Evolutionary conservation across 92 coral and sea anemone species (phyloP).

Genomic region (Bergia puertoricense): DNA sequence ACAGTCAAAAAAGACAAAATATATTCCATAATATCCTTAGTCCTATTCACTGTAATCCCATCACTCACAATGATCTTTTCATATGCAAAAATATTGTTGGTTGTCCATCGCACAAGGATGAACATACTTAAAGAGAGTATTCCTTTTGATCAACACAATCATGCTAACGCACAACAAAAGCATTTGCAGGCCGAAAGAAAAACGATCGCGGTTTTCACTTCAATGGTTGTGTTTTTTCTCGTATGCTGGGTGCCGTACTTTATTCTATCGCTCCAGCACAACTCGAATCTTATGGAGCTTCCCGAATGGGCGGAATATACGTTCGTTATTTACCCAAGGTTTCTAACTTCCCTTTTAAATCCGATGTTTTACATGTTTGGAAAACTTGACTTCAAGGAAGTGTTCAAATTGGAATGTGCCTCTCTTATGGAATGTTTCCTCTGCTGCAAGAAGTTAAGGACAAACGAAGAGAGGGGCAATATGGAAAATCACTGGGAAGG

Average conservation of each 20-base stretch:
- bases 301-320: conserved; percentile 62
- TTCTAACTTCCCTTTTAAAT: conserved; percentile 63
- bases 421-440: background rate
- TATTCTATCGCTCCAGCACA: conserved; percentile 47
- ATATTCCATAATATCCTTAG: conserved; percentile 32
- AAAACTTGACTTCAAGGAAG: conserved; percentile 71
- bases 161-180: background rate
- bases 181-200: conserved; percentile 63
- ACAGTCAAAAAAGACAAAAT: background rate
- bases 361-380: conserved; percentile 72
- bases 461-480: background rate
- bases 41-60: conserved; percentile 47
- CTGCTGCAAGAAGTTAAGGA: background rate
- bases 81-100: conserved; percentile 42
- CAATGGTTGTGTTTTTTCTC: conserved; percentile 60
- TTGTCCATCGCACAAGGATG: conserved; percentile 51
- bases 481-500: background rate
- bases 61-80: conserved; percentile 44
- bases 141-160: conserved; percentile 27
- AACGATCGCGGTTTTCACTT: conserved; percentile 63
- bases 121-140: conserved; percentile 44
- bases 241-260: conserved; percentile 77
- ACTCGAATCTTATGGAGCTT: conserved; percentile 28
- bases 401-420: conserved; percentile 8
- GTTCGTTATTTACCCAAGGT: conserved; percentile 67